A percentile compares a stretch with the other conserved stretches of the same genome.
Conservation (phyloP, 2,113 vertebrate genomes). For the Polypterus bichir region DNA sequence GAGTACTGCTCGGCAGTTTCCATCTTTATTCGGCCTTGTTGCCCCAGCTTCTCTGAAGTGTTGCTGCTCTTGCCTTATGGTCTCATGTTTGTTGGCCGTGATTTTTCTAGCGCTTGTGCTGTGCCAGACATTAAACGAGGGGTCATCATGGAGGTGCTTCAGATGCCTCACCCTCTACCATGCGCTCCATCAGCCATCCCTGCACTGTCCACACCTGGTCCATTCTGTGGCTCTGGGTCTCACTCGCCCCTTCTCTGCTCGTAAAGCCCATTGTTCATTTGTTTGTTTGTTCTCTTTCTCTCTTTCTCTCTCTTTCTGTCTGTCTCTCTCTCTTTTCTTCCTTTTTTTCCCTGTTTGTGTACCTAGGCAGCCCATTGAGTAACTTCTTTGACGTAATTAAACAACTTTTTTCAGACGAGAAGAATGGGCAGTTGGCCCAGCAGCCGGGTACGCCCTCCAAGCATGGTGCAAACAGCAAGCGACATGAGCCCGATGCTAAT, state of each 20-base stretch:
- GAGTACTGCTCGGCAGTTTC: too few species aligned
- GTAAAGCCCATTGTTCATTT: slow-evolving; percentile 68
- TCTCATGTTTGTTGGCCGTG: not conserved
- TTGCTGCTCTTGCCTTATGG: not conserved
- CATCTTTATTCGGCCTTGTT: not conserved
- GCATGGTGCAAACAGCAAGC: slow-evolving; percentile 66
- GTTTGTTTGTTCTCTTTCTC: slow-evolving; percentile 70
- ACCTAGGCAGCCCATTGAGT: slow-evolving; percentile 91
- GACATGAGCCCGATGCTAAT: slow-evolving; percentile 70
- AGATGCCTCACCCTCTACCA: not conserved
- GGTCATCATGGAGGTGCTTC: not conserved
- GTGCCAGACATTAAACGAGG: too few species aligned
- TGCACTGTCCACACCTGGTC: not conserved
- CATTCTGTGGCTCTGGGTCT: slow-evolving; percentile 18
- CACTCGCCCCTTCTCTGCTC: slow-evolving; percentile 30
- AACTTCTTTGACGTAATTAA: slow-evolving; percentile 99
- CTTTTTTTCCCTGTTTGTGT: slow-evolving; percentile 58
- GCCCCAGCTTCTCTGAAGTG: not conserved
- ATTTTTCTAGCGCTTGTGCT: not conserved
- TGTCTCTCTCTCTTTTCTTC: slow-evolving; percentile 46
- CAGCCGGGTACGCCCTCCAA: slow-evolving; percentile 76
- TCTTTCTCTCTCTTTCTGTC: slow-evolving; percentile 38
- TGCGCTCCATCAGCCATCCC: too few species aligned
- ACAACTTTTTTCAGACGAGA: slow-evolving; percentile 99
- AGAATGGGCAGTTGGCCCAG: slow-evolving; percentile 89